phyloP scores from a whole-genome alignment of 2,113 vertebrate genomes.

The Lycocorax pyrrhopterus region DNA sequence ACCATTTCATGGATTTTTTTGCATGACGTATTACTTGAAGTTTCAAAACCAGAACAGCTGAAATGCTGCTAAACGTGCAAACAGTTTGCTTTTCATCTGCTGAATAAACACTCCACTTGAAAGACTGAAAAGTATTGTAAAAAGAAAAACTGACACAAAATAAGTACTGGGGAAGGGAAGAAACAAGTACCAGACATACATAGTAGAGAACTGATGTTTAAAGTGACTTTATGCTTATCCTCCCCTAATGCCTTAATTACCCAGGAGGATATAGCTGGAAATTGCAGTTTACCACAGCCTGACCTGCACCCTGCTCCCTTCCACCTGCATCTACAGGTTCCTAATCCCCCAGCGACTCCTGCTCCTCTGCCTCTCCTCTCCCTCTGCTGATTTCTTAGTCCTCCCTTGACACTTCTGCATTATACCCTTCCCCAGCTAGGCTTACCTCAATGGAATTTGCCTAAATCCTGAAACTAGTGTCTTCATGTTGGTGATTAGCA shows the following conservation, averaged over 20 bases:
- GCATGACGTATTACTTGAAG: background rate
- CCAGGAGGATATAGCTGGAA: background rate
- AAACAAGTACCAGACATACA: background rate
- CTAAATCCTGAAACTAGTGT: background rate
- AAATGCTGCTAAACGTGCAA: background rate
- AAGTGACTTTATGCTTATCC: background rate
- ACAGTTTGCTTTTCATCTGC: background rate
- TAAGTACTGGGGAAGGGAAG: background rate
- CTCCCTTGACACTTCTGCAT: fast-evolving
- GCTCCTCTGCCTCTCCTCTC: background rate
- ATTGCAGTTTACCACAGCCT: background rate
- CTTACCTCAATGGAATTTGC: background rate
- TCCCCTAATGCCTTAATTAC: background rate
- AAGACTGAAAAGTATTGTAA: background rate
- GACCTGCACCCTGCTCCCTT: fast-evolving
- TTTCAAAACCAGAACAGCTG: slow-evolving; percentile 1
- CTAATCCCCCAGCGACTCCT: background rate
- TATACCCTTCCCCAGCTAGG: background rate
- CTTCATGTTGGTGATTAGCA: background rate
- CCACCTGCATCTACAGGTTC: background rate
- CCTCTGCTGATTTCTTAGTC: background rate
- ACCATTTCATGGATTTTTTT: background rate
- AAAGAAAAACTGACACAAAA: background rate
- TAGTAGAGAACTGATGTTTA: background rate
- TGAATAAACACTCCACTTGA: background rate